These are phyloP conservation scores for Drosophila setifemur DNA, from an alignment of 1,140 invertebrate genomes.

Conservation along the genomic window DNA sequence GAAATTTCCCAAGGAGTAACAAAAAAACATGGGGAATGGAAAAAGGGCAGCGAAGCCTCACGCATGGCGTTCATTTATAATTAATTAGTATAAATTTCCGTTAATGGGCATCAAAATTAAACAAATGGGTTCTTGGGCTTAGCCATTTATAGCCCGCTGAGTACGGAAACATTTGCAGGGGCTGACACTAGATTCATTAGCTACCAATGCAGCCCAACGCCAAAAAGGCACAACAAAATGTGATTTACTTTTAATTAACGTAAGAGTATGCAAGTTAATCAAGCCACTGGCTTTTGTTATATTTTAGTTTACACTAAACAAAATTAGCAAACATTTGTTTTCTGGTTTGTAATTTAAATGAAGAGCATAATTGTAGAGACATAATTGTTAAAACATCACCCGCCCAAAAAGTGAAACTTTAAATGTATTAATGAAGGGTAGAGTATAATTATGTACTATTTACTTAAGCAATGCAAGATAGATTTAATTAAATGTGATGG, in stretches of 20 bases:
- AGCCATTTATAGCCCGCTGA: background rate
- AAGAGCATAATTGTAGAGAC: no score
- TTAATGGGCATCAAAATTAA: constrained; percentile 63
- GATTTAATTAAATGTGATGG: background rate
- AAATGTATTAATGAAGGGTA: no score
- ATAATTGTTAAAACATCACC: no score
- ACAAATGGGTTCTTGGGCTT: constrained; percentile 49
- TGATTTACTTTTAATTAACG: background rate
- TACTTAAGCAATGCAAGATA: background rate
- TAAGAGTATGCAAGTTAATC: no score
- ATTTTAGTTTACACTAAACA: no score
- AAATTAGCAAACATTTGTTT: no score
- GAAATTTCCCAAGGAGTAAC: constrained; percentile 34
- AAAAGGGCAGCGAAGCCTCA: constrained; percentile 12
- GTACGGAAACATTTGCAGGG: background rate
- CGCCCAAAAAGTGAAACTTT: no score
- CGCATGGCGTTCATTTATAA: constrained; percentile 63
- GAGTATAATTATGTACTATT: background rate
- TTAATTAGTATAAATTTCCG: constrained; percentile 60
- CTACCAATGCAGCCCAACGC: background rate
- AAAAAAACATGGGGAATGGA: background rate
- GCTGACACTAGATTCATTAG: background rate
- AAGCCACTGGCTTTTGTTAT: no score
- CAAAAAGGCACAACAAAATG: background rate
- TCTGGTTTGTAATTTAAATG: no score